Evolutionary conservation across 2,113 vertebrate genomes (phyloP).

Genomic region (Propithecus coquereli): DNA sequence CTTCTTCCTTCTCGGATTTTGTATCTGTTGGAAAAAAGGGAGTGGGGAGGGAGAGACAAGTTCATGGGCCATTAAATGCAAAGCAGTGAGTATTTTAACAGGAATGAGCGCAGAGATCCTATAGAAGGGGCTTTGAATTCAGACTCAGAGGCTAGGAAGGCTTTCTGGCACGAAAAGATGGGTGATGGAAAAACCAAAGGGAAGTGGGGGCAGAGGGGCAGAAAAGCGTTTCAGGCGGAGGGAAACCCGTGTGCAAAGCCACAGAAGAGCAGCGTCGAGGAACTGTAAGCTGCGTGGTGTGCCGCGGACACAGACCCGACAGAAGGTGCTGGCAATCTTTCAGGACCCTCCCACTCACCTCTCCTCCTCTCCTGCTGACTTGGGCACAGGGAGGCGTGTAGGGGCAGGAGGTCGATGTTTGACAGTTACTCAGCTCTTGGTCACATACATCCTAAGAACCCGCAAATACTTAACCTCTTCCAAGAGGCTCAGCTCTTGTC

Average conservation of each 20-base stretch:
- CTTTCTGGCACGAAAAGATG: neutral
- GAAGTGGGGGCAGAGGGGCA: fast-evolving
- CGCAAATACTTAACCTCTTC: neutral
- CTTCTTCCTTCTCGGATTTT: neutral
- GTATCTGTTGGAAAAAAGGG: neutral
- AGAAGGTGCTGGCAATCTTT: neutral
- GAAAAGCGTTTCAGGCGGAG: neutral
- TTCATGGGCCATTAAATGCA: neutral
- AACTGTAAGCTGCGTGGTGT: neutral
- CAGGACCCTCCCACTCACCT: neutral
- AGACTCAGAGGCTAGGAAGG: neutral
- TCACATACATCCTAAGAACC: neutral
- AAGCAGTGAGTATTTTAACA: no score
- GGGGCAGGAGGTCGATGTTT: neutral
- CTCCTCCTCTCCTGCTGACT: no score
- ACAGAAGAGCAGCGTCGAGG: neutral
- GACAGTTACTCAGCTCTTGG: neutral
- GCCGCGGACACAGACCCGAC: neutral
- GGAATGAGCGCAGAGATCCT: neutral
- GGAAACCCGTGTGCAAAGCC: neutral
- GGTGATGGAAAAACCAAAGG: neutral
- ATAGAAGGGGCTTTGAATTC: neutral
- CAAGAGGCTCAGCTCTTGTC: neutral
- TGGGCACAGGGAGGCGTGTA: neutral
- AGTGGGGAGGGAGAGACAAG: neutral